Evolutionary conservation across 53 echinoderm and acorn worm genomes (phyloP).

Genomic region (Zoroaster sp.): DNA sequence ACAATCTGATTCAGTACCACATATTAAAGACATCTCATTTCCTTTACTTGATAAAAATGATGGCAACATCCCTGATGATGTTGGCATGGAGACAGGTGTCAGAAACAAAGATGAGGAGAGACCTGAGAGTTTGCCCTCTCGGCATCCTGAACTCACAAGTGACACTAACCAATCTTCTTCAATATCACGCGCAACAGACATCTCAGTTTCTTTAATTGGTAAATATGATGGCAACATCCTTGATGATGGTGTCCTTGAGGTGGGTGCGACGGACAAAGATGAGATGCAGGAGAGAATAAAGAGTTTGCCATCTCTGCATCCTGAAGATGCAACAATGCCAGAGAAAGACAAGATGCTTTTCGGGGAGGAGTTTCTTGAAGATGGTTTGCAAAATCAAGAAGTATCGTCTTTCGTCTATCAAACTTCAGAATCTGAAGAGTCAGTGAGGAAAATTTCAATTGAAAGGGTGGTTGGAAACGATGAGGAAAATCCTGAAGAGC

Average conservation of each 20-base stretch:
- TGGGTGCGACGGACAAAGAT: no score
- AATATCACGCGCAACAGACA: neutral
- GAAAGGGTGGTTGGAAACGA: neutral
- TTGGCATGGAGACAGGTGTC: neutral
- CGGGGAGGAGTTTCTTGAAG: neutral
- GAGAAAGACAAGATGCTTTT: neutral
- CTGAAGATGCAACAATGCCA: neutral
- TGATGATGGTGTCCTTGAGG: neutral
- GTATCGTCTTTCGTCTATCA: neutral
- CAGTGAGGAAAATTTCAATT: neutral
- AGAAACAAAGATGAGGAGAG: no score
- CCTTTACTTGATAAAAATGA: neutral
- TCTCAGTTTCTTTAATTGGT: neutral
- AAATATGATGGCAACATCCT: neutral
- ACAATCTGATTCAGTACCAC: neutral
- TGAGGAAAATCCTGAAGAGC: neutral
- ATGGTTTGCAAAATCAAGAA: neutral
- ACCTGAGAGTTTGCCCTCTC: neutral
- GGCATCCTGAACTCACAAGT: neutral
- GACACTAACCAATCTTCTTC: neutral
- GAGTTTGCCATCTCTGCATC: neutral
- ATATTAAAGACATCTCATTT: neutral
- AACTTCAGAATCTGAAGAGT: neutral
- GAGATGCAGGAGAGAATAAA: neutral
- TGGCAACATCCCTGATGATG: neutral